phyloP scores from a whole-genome alignment of 2,113 vertebrate genomes.

The Aptenodytes forsteri region DNA sequence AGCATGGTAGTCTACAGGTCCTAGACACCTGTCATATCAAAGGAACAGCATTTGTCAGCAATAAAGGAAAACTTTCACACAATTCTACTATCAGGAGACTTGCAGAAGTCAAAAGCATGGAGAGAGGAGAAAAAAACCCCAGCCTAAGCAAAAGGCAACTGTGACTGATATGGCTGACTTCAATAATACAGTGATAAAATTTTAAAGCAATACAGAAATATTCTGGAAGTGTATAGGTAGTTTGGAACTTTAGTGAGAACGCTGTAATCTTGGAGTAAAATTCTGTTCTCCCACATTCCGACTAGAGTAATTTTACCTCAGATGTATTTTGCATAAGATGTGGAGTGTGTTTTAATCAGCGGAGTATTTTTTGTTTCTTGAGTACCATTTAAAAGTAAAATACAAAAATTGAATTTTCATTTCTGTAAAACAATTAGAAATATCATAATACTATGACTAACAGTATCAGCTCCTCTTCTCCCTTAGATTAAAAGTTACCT shows the following conservation, averaged over 20 bases:
- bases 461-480: not conserved
- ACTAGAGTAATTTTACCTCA: not conserved
- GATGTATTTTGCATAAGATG: not conserved
- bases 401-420: not conserved
- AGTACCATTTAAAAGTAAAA: not conserved
- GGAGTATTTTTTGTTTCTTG: not conserved
- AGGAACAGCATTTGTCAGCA: not conserved
- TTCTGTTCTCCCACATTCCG: not conserved
- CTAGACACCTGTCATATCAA: not conserved
- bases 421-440: not conserved
- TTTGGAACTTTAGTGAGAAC: not conserved
- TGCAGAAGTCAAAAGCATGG: not conserved
- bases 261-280: slow-evolving; percentile 17
- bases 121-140: not conserved
- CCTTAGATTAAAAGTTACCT: not conserved
- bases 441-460: not conserved
- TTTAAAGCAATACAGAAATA: not conserved
- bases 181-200: not conserved
- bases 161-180: not conserved
- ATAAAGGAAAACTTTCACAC: not conserved
- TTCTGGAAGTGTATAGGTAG: not conserved
- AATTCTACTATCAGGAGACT: not conserved
- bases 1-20: not conserved
- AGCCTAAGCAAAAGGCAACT: not conserved
- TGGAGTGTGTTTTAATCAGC: not conserved